Evolutionary conservation across 2,888 invertebrate genomes (phyloP).

Genomic region (Andrena bucephala): DNA sequence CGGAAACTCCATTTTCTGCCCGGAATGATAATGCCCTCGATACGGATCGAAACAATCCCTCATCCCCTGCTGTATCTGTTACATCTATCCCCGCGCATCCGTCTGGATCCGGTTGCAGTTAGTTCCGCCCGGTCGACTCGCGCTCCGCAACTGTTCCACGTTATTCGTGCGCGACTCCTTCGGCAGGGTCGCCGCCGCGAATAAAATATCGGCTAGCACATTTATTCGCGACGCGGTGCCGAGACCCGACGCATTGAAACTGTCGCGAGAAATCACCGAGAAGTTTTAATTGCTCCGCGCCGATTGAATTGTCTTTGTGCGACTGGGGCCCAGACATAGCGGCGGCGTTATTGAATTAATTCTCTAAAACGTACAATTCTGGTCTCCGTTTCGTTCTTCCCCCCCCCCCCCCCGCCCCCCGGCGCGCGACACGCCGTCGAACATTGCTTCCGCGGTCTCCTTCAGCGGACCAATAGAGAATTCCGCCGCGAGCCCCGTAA

Average conservation of each 20-base stretch:
- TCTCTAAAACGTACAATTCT: slow-evolving; percentile 22
- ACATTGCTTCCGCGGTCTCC: not conserved
- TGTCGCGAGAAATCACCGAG: slow-evolving; percentile 20
- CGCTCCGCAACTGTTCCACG: not conserved
- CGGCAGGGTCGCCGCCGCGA: no score
- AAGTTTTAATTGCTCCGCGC: slow-evolving; percentile 48
- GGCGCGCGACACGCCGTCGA: not conserved
- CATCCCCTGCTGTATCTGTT: not conserved
- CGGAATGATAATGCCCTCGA: slow-evolving; percentile 35
- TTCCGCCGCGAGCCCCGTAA: not conserved
- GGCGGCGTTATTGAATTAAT: slow-evolving; percentile 13
- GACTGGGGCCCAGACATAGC: slow-evolving; percentile 4
- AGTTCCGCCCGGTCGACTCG: slow-evolving; percentile 31
- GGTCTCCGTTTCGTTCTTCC: slow-evolving; percentile 12
- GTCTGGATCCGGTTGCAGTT: slow-evolving; percentile 41
- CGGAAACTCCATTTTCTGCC: slow-evolving; percentile 34
- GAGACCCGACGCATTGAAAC: not conserved
- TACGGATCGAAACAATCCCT: slow-evolving; percentile 28
- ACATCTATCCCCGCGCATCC: slow-evolving; percentile 23
- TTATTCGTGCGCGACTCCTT: not conserved
- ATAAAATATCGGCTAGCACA: not conserved
- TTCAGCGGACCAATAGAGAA: slow-evolving; percentile 12
- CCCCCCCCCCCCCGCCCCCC: no score
- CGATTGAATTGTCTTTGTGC: slow-evolving; percentile 28
- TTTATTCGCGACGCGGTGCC: no score